Evolutionary conservation across 2,113 vertebrate genomes (phyloP).

Genomic region (Cheirogaleus medius): DNA sequence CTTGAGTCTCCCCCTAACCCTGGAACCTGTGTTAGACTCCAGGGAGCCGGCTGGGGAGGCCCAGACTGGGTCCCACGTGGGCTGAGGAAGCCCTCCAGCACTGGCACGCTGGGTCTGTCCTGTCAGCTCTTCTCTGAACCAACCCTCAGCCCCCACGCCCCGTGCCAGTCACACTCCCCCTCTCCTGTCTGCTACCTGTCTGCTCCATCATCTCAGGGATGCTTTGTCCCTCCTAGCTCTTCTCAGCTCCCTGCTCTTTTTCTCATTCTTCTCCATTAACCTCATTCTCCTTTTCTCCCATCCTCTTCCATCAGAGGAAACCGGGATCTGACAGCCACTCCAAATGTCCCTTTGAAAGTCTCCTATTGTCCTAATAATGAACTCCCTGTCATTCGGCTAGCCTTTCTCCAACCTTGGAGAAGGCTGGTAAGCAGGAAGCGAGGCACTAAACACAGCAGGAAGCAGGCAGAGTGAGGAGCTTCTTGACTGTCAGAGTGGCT

Average conservation of each 20-base stretch:
- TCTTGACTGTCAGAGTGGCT: background rate
- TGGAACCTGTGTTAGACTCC: background rate
- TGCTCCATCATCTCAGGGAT: rapidly evolving
- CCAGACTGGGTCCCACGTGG: background rate
- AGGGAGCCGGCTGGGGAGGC: background rate
- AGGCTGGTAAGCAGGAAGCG: background rate
- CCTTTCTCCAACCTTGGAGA: background rate
- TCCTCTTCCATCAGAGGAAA: background rate
- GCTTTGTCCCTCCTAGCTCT: background rate
- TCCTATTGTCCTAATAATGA: background rate
- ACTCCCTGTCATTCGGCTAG: background rate
- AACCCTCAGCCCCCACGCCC: no score
- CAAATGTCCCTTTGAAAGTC: background rate
- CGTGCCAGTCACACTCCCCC: background rate
- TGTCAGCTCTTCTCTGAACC: background rate
- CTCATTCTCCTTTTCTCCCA: background rate
- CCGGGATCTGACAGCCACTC: background rate
- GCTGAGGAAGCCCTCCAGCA: background rate
- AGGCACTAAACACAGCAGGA: background rate
- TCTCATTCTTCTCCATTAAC: background rate
- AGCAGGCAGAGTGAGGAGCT: background rate
- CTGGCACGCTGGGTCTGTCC: background rate
- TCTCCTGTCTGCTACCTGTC: background rate
- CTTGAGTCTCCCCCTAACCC: background rate
- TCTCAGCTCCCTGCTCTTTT: background rate